Conservation (phyloP, 2,113 vertebrate species). For the Chaetura pelagica region DNA sequence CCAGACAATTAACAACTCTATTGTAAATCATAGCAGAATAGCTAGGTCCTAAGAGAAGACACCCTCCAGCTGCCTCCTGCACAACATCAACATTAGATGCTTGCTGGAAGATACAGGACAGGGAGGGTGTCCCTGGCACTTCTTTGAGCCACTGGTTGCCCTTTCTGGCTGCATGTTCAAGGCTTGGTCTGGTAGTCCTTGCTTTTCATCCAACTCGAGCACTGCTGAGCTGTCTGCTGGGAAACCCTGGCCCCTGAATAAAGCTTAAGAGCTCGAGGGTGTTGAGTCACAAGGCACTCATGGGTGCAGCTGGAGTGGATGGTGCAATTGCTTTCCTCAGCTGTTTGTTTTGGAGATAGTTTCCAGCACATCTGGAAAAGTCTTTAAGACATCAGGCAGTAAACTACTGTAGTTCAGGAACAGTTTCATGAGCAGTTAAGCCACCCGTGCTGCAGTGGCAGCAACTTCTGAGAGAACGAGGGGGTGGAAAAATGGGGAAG, state of each 20-base stretch:
- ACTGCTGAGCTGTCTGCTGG: not conserved
- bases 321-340: not conserved
- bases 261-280: not conserved
- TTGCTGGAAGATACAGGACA: not conserved
- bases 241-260: not conserved
- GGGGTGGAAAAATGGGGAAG: not conserved
- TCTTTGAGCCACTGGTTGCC: not conserved
- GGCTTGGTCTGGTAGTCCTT: not conserved
- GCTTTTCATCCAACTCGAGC: not conserved
- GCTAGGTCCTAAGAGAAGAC: not conserved
- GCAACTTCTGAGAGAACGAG: not conserved
- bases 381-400: not conserved
- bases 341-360: not conserved
- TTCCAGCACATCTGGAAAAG: not conserved
- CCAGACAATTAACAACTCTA: not conserved
- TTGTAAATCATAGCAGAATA: not conserved
- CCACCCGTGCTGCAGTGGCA: not conserved
- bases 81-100: not conserved
- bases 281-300: not conserved
- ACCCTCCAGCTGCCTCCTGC: not conserved
- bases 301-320: not conserved
- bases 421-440: not conserved
- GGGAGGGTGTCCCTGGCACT: not conserved
- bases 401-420: not conserved
- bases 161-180: not conserved